Percentiles rank a stretch among this genome's conserved stretches.
These are phyloP conservation scores for Aricia agestis DNA, from an alignment of 1,140 invertebrate genomes.

Conservation along the genomic window DNA sequence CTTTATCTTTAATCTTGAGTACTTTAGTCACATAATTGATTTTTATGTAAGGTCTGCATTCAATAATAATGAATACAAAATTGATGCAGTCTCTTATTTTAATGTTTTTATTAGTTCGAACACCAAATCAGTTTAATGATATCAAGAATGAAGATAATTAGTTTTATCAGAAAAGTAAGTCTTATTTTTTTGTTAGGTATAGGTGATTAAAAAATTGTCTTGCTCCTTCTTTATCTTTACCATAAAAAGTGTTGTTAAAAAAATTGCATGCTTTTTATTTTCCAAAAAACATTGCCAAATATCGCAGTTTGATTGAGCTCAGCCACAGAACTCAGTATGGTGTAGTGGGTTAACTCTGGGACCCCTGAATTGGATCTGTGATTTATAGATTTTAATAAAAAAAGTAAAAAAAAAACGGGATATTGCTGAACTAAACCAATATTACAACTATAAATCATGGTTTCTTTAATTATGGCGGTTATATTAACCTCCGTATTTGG, in stretches of 20 bases:
- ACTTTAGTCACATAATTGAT: too few species aligned
- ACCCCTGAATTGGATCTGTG: slow-evolving; percentile 37
- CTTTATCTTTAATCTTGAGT: too few species aligned
- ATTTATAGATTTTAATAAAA: slow-evolving; percentile 29
- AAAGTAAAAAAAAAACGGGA: background rate
- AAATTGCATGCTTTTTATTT: background rate
- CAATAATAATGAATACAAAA: too few species aligned
- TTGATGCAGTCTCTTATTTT: too few species aligned
- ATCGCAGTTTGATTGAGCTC: slow-evolving; percentile 32
- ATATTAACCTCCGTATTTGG: slow-evolving; percentile 9
- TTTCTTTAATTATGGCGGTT: slow-evolving; percentile 27
- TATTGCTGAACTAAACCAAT: too few species aligned
- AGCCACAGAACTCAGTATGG: slow-evolving; percentile 51
- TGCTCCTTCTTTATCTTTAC: background rate
- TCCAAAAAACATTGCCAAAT: slow-evolving; percentile 35
- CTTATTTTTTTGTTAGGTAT: background rate
- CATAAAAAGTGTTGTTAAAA: background rate
- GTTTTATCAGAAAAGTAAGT: too few species aligned
- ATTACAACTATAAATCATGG: slow-evolving; percentile 34
- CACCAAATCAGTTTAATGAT: too few species aligned
- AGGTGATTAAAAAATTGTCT: background rate
- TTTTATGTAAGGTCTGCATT: too few species aligned
- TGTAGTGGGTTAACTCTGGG: slow-evolving; percentile 63
- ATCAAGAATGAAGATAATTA: too few species aligned
- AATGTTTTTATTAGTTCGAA: too few species aligned